Conservation (phyloP, 2,888 invertebrate species). For the Nomada hirtipes region DNA sequence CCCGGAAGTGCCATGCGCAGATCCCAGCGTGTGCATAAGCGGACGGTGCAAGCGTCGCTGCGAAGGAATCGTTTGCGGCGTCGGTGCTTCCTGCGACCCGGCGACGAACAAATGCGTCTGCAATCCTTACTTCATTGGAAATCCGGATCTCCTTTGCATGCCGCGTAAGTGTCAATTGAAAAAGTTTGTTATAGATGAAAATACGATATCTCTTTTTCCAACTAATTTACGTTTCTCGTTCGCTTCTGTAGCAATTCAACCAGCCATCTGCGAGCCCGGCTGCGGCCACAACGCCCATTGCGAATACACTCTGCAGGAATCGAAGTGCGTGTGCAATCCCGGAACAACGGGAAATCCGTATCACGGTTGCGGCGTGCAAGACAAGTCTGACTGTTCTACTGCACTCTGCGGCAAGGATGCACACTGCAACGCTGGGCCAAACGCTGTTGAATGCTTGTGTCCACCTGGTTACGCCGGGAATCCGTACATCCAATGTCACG, state of each 20-base stretch:
- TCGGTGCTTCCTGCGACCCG: conserved; percentile 94
- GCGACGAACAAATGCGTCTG: conserved; percentile 93
- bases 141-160: conserved; percentile 95
- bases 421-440: conserved; percentile 91
- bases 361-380: conserved; percentile 90
- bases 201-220: neutral
- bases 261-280: conserved; percentile 91
- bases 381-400: conserved; percentile 89
- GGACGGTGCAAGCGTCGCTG: conserved; percentile 96
- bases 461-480: conserved; percentile 94
- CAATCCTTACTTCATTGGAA: conserved; percentile 94
- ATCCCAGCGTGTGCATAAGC: conserved; percentile 92
- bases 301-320: conserved; percentile 90
- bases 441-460: conserved; percentile 92
- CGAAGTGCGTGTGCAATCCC: conserved; percentile 93
- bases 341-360: conserved; percentile 96
- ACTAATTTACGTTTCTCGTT: neutral
- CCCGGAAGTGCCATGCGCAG: conserved; percentile 90
- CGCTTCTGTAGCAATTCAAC: conserved; percentile 88
- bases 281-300: conserved; percentile 95
- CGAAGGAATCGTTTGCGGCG: conserved; percentile 93
- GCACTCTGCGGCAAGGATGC: conserved; percentile 92
- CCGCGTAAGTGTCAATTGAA: conserved; percentile 89
- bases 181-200: neutral
- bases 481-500: conserved; percentile 93